A percentile compares a stretch with the other conserved stretches of the same genome.
These are phyloP conservation scores for Romanomermis culicivorax DNA, from an alignment of 2,888 invertebrate species.

Conservation along the genomic window DNA sequence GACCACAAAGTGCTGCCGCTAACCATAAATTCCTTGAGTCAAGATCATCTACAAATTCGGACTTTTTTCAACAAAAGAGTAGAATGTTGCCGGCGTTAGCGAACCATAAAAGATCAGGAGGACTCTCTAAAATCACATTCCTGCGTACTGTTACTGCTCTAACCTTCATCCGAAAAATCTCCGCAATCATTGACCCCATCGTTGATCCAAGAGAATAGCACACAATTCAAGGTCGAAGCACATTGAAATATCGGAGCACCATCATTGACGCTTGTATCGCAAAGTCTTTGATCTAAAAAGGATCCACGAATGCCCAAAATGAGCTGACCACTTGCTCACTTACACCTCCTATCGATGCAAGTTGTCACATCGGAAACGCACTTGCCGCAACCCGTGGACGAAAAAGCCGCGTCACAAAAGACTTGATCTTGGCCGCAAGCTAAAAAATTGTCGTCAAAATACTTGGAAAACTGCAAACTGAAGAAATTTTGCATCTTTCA, in stretches of 20 bases:
- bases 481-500: no score
- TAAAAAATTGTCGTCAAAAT: constrained; percentile 4
- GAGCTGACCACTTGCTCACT: background rate
- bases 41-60: no score
- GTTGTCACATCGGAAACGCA: constrained; percentile 16
- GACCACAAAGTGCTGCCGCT: no score
- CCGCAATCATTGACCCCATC: constrained; percentile 23
- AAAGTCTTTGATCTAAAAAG: constrained; percentile 2
- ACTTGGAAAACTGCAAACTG: no score
- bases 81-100: no score
- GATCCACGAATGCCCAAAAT: no score
- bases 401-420: background rate
- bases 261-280: constrained; percentile 12
- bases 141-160: no score
- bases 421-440: constrained; percentile 6
- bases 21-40: no score
- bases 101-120: no score
- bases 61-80: no score
- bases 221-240: constrained; percentile 18
- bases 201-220: constrained; percentile 19
- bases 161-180: constrained; percentile 21
- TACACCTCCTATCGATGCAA: constrained; percentile 19
- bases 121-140: no score
- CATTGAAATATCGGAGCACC: constrained; percentile 15
- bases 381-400: constrained; percentile 15